Evolutionary conservation across 2,888 invertebrate species (phyloP).

Genomic region (Odontocolon sp.): DNA sequence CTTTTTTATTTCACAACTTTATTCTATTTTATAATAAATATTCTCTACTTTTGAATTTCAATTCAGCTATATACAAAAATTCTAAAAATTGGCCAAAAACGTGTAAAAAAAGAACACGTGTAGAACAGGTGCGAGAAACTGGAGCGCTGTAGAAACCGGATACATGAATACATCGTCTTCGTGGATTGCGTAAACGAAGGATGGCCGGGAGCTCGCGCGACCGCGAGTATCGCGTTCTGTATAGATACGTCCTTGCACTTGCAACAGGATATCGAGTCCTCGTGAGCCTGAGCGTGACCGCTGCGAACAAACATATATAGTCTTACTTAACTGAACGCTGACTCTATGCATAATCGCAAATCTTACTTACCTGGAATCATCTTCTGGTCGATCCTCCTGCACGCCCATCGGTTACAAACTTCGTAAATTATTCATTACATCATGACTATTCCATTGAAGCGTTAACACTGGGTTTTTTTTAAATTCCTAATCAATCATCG

Average conservation of each 20-base stretch:
- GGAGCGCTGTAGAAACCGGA: conserved; percentile 29
- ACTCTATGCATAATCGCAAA: conserved; percentile 45
- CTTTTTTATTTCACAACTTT: too few relatives aligned
- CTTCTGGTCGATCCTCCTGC: conserved; percentile 1
- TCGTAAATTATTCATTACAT: conserved; percentile 49
- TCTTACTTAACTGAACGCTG: neutral
- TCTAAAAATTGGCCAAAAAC: neutral
- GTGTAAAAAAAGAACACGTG: neutral
- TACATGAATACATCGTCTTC: conserved; percentile 14
- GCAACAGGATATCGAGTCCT: conserved; percentile 68
- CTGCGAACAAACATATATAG: conserved; percentile 17
- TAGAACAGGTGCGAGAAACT: conserved; percentile 4
- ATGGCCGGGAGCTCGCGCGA: conserved; percentile 1
- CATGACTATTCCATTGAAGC: conserved; percentile 37
- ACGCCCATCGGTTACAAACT: conserved; percentile 28
- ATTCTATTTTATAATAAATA: too few relatives aligned
- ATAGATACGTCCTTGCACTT: conserved; percentile 69
- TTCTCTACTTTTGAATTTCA: too few relatives aligned
- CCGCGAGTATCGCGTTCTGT: conserved; percentile 36
- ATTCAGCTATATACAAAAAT: neutral
- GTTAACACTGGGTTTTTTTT: conserved; percentile 25
- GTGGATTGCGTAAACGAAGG: conserved; percentile 20
- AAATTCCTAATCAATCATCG: conserved; percentile 13
- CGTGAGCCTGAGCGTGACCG: conserved; percentile 32
- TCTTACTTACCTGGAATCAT: conserved; percentile 31